Percentiles rank a stretch among this genome's conserved stretches.
phyloP scores from a whole-genome alignment of 2,113 vertebrate species.

The Callospermophilus lateralis region DNA sequence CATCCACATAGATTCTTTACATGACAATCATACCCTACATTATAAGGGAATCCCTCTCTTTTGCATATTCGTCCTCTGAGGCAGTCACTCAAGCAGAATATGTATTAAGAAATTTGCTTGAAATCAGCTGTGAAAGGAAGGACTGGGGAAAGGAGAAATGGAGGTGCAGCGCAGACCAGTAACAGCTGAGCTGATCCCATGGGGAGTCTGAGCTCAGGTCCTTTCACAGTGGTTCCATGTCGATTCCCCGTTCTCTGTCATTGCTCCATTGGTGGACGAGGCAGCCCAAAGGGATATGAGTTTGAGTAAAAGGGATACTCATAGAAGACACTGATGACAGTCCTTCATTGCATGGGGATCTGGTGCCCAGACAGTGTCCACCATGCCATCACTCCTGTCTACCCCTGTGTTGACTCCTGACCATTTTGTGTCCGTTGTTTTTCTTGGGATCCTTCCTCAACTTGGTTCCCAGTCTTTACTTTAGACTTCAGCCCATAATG shows the following conservation, averaged over 20 bases:
- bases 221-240: too few relatives aligned
- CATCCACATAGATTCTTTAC: neutral
- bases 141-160: neutral
- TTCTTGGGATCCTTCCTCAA: neutral
- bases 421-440: neutral
- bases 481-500: neutral
- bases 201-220: neutral
- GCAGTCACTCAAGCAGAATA: neutral
- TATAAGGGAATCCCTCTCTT: neutral
- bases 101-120: neutral
- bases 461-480: neutral
- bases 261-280: neutral
- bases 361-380: neutral
- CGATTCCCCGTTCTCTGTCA: neutral
- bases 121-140: neutral
- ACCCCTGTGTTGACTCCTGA: neutral
- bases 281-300: neutral
- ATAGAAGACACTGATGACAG: neutral
- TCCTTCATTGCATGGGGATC: too few relatives aligned
- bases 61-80: neutral
- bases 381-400: neutral
- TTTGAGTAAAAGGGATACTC: neutral
- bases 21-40: neutral
- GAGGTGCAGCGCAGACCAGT: neutral
- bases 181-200: neutral